Conservation (phyloP, 2,888 invertebrate species). For the Sthenelais limicola region DNA sequence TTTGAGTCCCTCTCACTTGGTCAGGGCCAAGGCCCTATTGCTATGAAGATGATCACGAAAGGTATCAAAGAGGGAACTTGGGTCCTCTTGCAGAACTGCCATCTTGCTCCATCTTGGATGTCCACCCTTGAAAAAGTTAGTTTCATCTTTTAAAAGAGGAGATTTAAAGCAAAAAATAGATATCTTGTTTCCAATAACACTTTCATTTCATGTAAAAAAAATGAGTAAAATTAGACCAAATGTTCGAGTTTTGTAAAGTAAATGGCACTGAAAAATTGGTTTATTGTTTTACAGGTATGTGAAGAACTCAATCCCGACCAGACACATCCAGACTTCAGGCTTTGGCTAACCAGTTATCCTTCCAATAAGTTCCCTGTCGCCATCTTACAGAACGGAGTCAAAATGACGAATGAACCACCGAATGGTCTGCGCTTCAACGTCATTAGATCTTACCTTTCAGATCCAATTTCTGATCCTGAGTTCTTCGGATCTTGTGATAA, state of each 20-base stretch:
- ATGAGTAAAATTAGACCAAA: no score
- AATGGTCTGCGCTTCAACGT: conserved; percentile 73
- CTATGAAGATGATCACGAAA: conserved; percentile 72
- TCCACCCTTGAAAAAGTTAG: conserved; percentile 73
- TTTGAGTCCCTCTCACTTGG: conserved; percentile 73
- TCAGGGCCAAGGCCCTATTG: conserved; percentile 74
- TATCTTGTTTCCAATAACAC: not conserved
- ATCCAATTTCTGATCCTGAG: conserved; percentile 89
- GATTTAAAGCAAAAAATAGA: conserved; percentile 63
- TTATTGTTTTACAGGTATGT: conserved; percentile 42
- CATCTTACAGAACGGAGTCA: conserved; percentile 73
- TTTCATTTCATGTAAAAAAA: no score
- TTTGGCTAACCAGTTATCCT: conserved; percentile 74
- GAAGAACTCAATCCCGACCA: conserved; percentile 72
- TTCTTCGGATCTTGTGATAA: conserved; percentile 78
- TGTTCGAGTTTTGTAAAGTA: no score
- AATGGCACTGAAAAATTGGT: no score
- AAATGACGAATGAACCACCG: conserved; percentile 74
- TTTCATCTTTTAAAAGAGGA: no score
- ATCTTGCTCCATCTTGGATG: conserved; percentile 74
- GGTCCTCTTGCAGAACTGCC: conserved; percentile 74
- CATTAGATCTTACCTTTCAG: conserved; percentile 78
- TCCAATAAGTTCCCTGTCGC: conserved; percentile 72
- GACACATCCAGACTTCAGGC: conserved; percentile 73
- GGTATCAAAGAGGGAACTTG: conserved; percentile 73